These are phyloP conservation scores for Nudaria mundana DNA, from an alignment of 2,888 invertebrate species.

Conservation along the genomic window DNA sequence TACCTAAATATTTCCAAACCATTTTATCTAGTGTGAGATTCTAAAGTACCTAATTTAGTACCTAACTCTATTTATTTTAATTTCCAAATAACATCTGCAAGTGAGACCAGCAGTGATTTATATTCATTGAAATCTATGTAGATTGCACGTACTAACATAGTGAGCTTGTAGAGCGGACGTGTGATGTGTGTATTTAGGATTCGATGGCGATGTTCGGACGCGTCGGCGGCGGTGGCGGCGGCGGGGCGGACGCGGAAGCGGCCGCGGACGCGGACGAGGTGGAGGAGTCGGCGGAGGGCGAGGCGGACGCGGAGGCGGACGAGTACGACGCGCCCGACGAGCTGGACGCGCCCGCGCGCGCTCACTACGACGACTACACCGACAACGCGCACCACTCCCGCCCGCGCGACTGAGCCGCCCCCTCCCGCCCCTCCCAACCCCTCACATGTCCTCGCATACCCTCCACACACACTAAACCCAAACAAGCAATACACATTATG, in stretches of 20 bases:
- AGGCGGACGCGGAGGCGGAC: conserved; percentile 35
- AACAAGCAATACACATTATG: not conserved
- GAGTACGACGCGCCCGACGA: conserved; percentile 60
- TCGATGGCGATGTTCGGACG: no score
- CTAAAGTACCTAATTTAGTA: no score
- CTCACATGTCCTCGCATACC: not conserved
- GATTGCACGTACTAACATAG: no score
- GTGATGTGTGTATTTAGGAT: no score
- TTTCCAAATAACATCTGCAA: no score
- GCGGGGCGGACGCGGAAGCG: conserved; percentile 35
- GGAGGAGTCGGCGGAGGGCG: conserved; percentile 35
- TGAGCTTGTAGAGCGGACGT: conserved; percentile 23
- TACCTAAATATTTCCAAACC: no score
- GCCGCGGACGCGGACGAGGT: conserved; percentile 31
- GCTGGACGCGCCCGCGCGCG: conserved; percentile 55
- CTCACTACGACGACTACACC: conserved; percentile 74
- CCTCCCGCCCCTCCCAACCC: not conserved
- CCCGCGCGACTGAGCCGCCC: conserved; percentile 54
- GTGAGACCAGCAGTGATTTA: no score
- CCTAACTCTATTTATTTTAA: no score
- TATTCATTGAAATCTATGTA: no score
- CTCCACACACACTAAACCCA: not conserved
- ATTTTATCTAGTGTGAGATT: no score
- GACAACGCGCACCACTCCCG: conserved; percentile 65
- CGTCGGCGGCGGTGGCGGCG: conserved; percentile 43